Base-by-base conservation (phyloP, 2,888 invertebrate genomes). In the Acanthosepion esculentum region DNA sequence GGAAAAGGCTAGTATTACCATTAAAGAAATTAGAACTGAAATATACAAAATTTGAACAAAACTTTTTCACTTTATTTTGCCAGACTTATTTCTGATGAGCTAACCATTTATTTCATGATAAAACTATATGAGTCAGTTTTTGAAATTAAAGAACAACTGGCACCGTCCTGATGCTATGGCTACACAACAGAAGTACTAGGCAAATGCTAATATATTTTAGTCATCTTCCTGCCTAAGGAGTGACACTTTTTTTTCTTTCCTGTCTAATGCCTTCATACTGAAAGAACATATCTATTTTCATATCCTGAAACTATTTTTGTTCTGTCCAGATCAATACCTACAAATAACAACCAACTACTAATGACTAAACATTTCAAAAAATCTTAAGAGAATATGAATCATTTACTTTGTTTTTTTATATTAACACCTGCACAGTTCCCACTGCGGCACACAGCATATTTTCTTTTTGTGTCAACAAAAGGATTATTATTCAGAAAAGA, bases 281-380 rank as follows among this genome's bases (percentile, higher is more conserved):
- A 78, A n/a, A n/a, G n/a, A 78, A 33, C 12, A 78, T 33, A 78
- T 78, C 78, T 78, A 78, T 78, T 78, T 78, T 33, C 78, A 78
- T 78, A 78, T 78, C 78, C 78, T 78, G 33, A 33, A 78, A 33
- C 78, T 78, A 78, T 78, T 78, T 78, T 78, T n/a, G n/a, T 5
- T 15, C n/a, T n/a, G 78, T 78, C 78, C n/a, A n/a, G 78, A 78
- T 78, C 78, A 78, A 78, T 78, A 78, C 78, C 78, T 18, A 78
- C 78, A 78, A 78, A 78, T 78, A 78, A n/a, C 78, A 78, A 78
- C 29, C n/a, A n/a, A 33, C 33, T 78, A n/a, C 78, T 78, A 78
- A 78, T 78, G 78, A 78, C 78, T 78, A 78, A 78, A n/a, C 78
- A 78, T 78, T 78, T 78, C 15, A n/a, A n/a, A 78, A n/a, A 78